Conservation (phyloP, 1,140 invertebrate genomes). For the Drosophila sp. region DNA sequence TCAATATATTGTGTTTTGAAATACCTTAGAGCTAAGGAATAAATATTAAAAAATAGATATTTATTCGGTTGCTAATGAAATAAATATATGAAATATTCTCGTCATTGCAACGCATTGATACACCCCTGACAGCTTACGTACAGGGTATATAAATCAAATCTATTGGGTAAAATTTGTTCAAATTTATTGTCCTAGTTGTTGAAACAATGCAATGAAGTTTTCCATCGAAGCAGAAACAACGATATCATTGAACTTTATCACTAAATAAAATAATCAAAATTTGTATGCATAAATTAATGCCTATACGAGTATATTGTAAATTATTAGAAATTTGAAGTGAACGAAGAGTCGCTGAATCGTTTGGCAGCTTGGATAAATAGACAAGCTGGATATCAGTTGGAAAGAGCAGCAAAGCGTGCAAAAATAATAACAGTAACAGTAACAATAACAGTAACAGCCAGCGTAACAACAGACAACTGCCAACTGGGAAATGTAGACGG, state of each 20-base stretch:
- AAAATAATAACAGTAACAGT: constrained; percentile 59
- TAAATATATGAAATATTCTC: too few relatives aligned
- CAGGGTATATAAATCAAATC: constrained; percentile 2
- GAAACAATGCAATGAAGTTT: constrained; percentile 2
- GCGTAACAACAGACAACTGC: background rate
- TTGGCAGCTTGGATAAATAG: constrained; percentile 6
- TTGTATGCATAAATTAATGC: background rate
- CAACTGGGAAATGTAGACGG: constrained; percentile 3
- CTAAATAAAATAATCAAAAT: background rate
- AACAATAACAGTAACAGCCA: constrained; percentile 50
- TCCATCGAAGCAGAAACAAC: background rate
- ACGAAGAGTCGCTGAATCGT: background rate
- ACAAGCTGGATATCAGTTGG: constrained; percentile 17
- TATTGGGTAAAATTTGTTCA: constrained; percentile 4
- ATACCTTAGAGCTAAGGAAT: background rate
- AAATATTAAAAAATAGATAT: background rate
- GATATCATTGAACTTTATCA: background rate
- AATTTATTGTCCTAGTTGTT: constrained; percentile 2
- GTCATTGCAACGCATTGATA: background rate
- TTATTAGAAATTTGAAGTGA: constrained; percentile 9
- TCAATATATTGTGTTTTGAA: background rate
- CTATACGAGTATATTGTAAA: background rate
- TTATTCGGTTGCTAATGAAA: too few relatives aligned
- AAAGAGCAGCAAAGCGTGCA: constrained; percentile 29
- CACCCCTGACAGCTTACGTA: background rate